A percentile compares a stretch with the other conserved stretches of the same genome.
These are phyloP conservation scores for Pedionomus torquatus DNA, from an alignment of 2,113 vertebrate genomes.

Conservation along the genomic window DNA sequence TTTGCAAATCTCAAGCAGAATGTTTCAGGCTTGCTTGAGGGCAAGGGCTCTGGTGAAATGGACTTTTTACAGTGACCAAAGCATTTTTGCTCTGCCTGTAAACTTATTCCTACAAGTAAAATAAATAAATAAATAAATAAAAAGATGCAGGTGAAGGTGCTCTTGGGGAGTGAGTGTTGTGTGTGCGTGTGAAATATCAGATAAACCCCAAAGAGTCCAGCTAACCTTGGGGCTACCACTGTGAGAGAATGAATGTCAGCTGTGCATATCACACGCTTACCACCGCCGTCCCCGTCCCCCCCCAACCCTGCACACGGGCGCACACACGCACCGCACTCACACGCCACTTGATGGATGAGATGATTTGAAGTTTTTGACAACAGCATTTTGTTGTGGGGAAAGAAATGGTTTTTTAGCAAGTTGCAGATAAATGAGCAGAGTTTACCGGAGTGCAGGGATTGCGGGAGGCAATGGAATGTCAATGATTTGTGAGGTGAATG, in stretches of 20 bases:
- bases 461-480: background rate
- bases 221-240: background rate
- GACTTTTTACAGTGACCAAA: background rate
- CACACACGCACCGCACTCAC: background rate
- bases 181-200: background rate
- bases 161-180: background rate
- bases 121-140: background rate
- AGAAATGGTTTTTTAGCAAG: conserved; percentile 7
- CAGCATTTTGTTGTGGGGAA: conserved; percentile 32
- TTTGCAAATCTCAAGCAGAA: background rate
- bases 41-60: background rate
- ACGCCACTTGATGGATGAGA: conserved; percentile 50
- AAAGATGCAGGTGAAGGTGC: background rate
- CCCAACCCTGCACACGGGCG: background rate
- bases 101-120: background rate
- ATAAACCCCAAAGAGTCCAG: background rate
- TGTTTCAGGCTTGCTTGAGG: background rate
- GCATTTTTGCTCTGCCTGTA: background rate
- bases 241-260: background rate
- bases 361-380: conserved; percentile 55
- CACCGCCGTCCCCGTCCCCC: too few relatives aligned
- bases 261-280: background rate
- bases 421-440: conserved; percentile 63
- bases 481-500: conserved; percentile 39
- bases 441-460: conserved; percentile 38